phyloP scores from a whole-genome alignment of 2,797 vertebrate species.

The Crocodylus rhombifer region DNA sequence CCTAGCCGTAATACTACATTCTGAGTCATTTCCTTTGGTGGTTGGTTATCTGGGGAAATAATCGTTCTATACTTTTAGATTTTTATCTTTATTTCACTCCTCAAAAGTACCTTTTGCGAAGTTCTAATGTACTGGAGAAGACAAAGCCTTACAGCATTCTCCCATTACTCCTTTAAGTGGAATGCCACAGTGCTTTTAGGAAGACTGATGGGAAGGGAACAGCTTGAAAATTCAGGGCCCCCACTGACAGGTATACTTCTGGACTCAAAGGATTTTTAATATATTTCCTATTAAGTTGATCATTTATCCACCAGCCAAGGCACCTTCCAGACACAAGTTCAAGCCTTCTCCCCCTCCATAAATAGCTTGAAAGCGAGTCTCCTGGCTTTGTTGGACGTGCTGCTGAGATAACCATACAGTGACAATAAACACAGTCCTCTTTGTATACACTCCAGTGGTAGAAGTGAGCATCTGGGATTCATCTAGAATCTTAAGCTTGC shows the following conservation, averaged over 20 bases:
- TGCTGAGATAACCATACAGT: constrained; percentile 52
- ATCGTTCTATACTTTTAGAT: neutral
- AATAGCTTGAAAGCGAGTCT: constrained; percentile 62
- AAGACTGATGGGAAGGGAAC: neutral
- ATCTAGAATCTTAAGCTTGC: constrained; percentile 67
- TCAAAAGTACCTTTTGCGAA: neutral
- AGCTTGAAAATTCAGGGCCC: neutral
- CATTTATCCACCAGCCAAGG: constrained; percentile 47
- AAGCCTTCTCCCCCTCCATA: constrained; percentile 31
- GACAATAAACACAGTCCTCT: constrained; percentile 67
- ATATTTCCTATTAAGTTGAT: constrained; percentile 42
- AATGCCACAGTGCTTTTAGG: neutral
- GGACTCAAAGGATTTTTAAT: constrained; percentile 31
- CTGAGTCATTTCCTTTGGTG: neutral
- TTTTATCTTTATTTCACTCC: neutral
- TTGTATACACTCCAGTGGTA: constrained; percentile 46
- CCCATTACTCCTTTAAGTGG: neutral
- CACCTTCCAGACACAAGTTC: constrained; percentile 26
- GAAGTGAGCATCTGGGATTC: constrained; percentile 68
- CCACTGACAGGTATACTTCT: neutral
- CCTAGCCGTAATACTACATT: neutral
- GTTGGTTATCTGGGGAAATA: neutral
- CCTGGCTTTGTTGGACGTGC: constrained; percentile 54
- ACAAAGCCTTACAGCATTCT: neutral
- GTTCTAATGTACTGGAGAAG: neutral